phyloP scores from a whole-genome alignment of 2,888 invertebrate genomes.

The Sesamia inferens region DNA sequence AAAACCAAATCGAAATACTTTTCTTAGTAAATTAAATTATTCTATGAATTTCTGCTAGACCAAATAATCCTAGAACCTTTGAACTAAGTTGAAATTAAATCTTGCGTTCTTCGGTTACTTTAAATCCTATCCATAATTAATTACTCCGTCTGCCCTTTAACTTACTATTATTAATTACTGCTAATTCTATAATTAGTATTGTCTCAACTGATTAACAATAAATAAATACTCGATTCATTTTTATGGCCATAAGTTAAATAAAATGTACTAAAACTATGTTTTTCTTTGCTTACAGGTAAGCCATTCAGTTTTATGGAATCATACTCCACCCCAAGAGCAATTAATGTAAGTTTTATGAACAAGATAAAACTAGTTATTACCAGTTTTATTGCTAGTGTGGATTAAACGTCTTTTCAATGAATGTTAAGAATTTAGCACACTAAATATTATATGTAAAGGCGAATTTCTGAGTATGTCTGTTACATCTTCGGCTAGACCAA shows the following conservation, averaged over 20 bases:
- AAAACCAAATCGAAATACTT: too few species aligned
- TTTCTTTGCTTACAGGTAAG: conserved; percentile 60
- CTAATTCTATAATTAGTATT: not conserved
- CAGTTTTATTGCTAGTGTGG: conserved; percentile 21
- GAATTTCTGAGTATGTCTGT: too few species aligned
- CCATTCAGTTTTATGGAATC: conserved; percentile 22
- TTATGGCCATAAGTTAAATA: not conserved
- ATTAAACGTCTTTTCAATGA: conserved; percentile 19
- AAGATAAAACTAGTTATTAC: conserved; percentile 39
- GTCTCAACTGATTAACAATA: not conserved
- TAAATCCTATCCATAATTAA: not conserved
- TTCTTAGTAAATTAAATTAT: too few species aligned
- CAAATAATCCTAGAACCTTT: not conserved
- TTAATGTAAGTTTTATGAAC: conserved; percentile 26
- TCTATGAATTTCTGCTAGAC: not conserved
- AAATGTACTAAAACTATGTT: conserved; percentile 15
- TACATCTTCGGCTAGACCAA: too few species aligned
- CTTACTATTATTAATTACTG: not conserved
- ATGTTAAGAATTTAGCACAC: conserved; percentile 1
- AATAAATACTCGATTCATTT: not conserved
- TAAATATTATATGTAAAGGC: too few species aligned
- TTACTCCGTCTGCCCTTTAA: not conserved
- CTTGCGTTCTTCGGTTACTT: not conserved
- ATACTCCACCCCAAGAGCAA: conserved; percentile 10
- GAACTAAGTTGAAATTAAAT: not conserved